Percentiles rank a stretch among this genome's conserved stretches.
These are phyloP conservation scores for Pterostichus niger DNA, from an alignment of 2,888 invertebrate species.

Conservation along the genomic window DNA sequence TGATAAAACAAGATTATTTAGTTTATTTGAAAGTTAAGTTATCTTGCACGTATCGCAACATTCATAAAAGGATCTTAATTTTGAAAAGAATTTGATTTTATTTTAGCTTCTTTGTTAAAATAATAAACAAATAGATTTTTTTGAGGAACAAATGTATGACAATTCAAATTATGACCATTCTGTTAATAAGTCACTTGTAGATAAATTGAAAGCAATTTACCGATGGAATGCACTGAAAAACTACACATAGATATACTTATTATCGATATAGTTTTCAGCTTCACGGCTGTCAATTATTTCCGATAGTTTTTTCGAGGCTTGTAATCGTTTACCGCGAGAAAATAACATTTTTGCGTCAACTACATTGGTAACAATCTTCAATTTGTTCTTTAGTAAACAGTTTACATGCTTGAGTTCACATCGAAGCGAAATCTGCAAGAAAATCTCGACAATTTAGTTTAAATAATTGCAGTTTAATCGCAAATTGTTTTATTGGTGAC, in stretches of 20 bases:
- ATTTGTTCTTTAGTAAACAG: conserved; percentile 30
- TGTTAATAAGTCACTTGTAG: too few relatives aligned
- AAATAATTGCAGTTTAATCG: conserved; percentile 25
- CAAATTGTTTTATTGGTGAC: conserved; percentile 17
- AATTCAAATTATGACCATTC: too few relatives aligned
- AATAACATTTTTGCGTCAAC: neutral
- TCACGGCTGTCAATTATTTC: conserved; percentile 50
- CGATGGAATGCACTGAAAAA: neutral
- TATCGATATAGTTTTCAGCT: conserved; percentile 36
- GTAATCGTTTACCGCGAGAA: conserved; percentile 19
- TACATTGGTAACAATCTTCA: conserved; percentile 16
- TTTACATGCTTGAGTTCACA: conserved; percentile 14
- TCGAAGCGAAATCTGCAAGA: neutral
- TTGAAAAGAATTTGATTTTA: too few relatives aligned
- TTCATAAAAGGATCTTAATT: too few relatives aligned
- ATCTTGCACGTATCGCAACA: too few relatives aligned
- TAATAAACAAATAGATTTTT: too few relatives aligned
- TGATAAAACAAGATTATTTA: too few relatives aligned
- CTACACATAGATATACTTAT: neutral
- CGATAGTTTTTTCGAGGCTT: neutral
- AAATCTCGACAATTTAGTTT: conserved; percentile 10
- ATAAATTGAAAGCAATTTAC: too few relatives aligned
- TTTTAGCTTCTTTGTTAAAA: too few relatives aligned
- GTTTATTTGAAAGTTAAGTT: too few relatives aligned
- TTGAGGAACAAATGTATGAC: too few relatives aligned